phyloP scores from a whole-genome alignment of 92 coral and sea anemone species.

The Bergia sp. region DNA sequence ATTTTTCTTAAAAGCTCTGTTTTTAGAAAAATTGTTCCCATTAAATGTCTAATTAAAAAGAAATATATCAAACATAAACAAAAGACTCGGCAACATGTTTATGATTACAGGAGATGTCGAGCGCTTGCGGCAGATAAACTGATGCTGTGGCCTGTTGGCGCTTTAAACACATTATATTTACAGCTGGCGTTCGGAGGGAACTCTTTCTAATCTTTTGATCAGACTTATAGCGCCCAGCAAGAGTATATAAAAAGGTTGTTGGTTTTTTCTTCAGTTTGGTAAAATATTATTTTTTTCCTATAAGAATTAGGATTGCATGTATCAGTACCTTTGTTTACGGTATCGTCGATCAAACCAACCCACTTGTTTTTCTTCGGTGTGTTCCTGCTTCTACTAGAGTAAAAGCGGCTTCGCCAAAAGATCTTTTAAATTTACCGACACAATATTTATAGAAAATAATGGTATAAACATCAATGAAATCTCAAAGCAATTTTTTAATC shows the following conservation, averaged over 20 bases:
- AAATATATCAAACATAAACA: constrained; percentile 1
- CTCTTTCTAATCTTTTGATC: background rate
- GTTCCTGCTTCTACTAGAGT: background rate
- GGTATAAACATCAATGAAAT: background rate
- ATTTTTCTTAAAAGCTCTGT: background rate
- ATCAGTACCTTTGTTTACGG: background rate
- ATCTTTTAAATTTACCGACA: constrained; percentile 22
- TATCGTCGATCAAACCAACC: background rate
- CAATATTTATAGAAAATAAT: background rate
- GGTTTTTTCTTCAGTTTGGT: background rate
- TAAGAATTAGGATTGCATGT: background rate
- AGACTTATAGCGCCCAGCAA: background rate
- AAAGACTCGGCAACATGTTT: background rate
- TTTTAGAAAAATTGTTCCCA: no score
- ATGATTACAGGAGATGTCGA: background rate
- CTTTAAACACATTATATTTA: no score
- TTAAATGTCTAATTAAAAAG: background rate
- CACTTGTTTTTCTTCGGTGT: background rate
- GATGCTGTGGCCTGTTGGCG: no score
- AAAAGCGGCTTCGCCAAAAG: background rate
- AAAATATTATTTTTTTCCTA: background rate
- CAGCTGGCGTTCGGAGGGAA: background rate
- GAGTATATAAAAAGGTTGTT: background rate
- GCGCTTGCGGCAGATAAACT: background rate
- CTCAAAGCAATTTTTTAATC: background rate